phyloP scores from a whole-genome alignment of 1,140 invertebrate species.

The Pseudomyrmex flavicornis region DNA sequence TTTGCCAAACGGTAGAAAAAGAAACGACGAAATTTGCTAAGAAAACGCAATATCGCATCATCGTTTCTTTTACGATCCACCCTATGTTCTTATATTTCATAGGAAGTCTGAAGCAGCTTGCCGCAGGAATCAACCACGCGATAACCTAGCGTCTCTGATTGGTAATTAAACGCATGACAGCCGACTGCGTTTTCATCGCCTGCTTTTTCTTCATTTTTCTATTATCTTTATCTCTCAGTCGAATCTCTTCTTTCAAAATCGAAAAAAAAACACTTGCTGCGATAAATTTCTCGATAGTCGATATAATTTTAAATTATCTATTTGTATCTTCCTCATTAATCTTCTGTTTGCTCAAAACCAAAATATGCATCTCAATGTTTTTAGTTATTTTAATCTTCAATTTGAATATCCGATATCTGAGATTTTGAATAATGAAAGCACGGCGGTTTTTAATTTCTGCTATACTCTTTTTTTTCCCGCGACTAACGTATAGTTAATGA shows the following conservation, averaged over 20 bases:
- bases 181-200: conserved; percentile 63
- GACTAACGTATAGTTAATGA: conserved; percentile 3
- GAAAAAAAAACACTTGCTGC: background rate
- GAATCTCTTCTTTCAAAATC: conserved; percentile 38
- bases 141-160: conserved; percentile 75
- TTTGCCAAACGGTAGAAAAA: background rate
- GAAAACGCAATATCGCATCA: background rate
- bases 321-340: background rate
- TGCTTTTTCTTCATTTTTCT: conserved; percentile 55
- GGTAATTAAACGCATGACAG: conserved; percentile 77
- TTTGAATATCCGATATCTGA: too few relatives aligned
- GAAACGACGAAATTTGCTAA: background rate
- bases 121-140: conserved; percentile 67
- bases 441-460: background rate
- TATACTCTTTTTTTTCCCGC: background rate
- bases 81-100: conserved; percentile 49
- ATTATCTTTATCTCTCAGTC: conserved; percentile 41
- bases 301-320: conserved; percentile 37
- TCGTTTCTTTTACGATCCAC: conserved; percentile 34
- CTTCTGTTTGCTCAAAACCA: background rate
- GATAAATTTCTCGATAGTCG: conserved; percentile 43
- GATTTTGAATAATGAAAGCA: too few relatives aligned
- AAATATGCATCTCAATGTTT: background rate
- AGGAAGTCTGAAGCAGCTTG: conserved; percentile 50
- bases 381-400: too few relatives aligned